Conservation (phyloP, 2,888 invertebrate species). For the Agrotis exclamationis region DNA sequence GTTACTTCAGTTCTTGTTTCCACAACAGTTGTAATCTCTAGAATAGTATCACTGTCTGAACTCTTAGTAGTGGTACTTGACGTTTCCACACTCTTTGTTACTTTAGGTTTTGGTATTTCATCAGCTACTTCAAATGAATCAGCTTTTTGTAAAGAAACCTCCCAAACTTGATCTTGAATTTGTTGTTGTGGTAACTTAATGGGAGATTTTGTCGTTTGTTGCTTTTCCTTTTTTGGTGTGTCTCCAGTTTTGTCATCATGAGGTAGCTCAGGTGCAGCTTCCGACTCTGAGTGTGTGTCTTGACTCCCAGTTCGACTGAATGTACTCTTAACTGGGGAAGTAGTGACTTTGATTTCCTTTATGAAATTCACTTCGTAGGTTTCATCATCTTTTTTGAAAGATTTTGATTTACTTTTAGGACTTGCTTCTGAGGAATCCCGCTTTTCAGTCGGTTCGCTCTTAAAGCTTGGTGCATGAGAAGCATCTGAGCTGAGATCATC, state of each 20-base stretch:
- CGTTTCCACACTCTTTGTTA: slow-evolving; percentile 68
- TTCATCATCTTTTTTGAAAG: slow-evolving; percentile 88
- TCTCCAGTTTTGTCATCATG: slow-evolving; percentile 85
- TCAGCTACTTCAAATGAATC: slow-evolving; percentile 83
- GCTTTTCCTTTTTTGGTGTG: slow-evolving; percentile 83
- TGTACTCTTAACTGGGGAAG: slow-evolving; percentile 87
- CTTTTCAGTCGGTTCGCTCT: slow-evolving; percentile 84
- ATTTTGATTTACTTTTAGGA: slow-evolving; percentile 87
- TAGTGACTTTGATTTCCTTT: slow-evolving; percentile 90
- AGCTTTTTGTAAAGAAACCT: slow-evolving; percentile 84
- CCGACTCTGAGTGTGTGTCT: slow-evolving; percentile 91
- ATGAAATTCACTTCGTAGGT: slow-evolving; percentile 90
- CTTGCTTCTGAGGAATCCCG: slow-evolving; percentile 85
- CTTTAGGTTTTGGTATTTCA: slow-evolving; percentile 75
- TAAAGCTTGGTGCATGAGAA: slow-evolving; percentile 87
- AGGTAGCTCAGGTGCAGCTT: slow-evolving; percentile 88
- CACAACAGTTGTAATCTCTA: slow-evolving; percentile 76
- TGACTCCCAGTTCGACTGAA: slow-evolving; percentile 90
- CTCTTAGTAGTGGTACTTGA: slow-evolving; percentile 74
- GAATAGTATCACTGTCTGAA: slow-evolving; percentile 74
- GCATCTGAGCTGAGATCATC: slow-evolving; percentile 88
- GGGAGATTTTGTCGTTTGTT: slow-evolving; percentile 77
- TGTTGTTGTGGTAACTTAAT: slow-evolving; percentile 86
- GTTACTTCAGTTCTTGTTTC: slow-evolving; percentile 76
- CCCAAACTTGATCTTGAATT: slow-evolving; percentile 87